Evolutionary conservation across 2,797 vertebrate species (phyloP).

Genomic region (Chaunax sp.): DNA sequence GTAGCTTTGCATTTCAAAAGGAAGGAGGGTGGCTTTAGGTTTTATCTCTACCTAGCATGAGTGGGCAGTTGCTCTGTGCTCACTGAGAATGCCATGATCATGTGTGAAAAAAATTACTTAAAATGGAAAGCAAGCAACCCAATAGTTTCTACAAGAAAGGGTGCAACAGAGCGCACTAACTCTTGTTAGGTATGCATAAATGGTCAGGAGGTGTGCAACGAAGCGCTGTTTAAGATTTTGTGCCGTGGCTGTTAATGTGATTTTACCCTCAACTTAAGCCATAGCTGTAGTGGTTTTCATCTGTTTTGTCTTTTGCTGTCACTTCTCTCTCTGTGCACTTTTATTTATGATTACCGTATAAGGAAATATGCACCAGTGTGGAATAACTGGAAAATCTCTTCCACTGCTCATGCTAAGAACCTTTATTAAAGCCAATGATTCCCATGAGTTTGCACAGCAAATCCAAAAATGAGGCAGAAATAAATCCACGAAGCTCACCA

Average conservation of each 20-base stretch:
- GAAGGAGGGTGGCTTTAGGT: constrained; percentile 42
- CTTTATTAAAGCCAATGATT: constrained; percentile 58
- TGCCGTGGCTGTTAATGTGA: background rate
- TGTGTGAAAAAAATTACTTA: background rate
- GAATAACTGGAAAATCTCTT: constrained; percentile 47
- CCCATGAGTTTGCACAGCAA: constrained; percentile 44
- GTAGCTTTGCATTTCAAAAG: no score
- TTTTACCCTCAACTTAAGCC: constrained; percentile 16
- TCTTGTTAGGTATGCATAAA: constrained; percentile 7
- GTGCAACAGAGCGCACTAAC: constrained; percentile 7
- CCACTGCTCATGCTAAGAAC: constrained; percentile 30
- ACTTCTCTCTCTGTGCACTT: constrained; percentile 14
- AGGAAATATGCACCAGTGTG: constrained; percentile 38
- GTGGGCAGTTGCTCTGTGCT: constrained; percentile 37
- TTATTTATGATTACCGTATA: constrained; percentile 24
- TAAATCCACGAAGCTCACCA: constrained; percentile 46
- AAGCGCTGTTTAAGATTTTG: constrained; percentile 4
- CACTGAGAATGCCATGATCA: constrained; percentile 17
- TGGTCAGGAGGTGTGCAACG: background rate
- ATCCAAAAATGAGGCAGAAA: constrained; percentile 51
- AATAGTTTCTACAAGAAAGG: constrained; percentile 27
- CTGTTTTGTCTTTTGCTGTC: constrained; percentile 11
- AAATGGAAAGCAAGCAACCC: constrained; percentile 2
- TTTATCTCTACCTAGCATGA: constrained; percentile 42
- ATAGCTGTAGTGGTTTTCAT: constrained; percentile 10